Conservation (phyloP, 2,888 invertebrate genomes). For the Agonopterix subpropinquella region DNA sequence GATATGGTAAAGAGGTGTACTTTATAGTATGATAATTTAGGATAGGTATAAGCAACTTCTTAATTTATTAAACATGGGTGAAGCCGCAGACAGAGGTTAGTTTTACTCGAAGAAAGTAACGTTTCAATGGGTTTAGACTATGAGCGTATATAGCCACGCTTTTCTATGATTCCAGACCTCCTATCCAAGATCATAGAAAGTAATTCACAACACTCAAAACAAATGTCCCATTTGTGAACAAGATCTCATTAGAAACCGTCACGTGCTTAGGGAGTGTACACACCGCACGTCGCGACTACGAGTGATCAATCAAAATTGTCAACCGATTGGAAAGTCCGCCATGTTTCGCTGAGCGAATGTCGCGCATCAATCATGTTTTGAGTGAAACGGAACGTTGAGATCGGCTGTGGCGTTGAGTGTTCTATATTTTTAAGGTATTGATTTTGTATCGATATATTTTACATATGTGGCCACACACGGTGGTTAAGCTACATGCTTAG, state of each 20-base stretch:
- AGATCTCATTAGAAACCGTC: slow-evolving; percentile 39
- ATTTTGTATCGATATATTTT: neutral
- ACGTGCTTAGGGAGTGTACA: slow-evolving; percentile 35
- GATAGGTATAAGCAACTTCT: too few species aligned
- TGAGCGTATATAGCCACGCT: too few species aligned
- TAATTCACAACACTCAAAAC: neutral
- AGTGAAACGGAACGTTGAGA: slow-evolving; percentile 23
- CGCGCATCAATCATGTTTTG: slow-evolving; percentile 58
- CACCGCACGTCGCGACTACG: slow-evolving; percentile 13
- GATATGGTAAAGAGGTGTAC: too few species aligned
- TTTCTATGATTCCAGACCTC: too few species aligned
- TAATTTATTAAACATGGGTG: too few species aligned
- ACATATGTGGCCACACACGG: neutral
- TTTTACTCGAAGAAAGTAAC: too few species aligned
- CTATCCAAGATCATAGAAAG: too few species aligned
- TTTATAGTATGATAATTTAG: too few species aligned
- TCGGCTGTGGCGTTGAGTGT: slow-evolving; percentile 1
- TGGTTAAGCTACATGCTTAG: too few species aligned
- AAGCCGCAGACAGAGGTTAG: too few species aligned
- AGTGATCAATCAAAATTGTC: slow-evolving; percentile 72
- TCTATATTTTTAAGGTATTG: slow-evolving; percentile 3
- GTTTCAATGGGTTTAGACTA: too few species aligned
- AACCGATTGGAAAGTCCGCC: slow-evolving; percentile 64
- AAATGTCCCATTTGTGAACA: slow-evolving; percentile 25
- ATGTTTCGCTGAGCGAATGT: slow-evolving; percentile 48